A percentile compares a stretch with the other conserved stretches of the same genome.
Evolutionary conservation across 2,888 invertebrate genomes (phyloP).

Genomic region (Lasioglossum pauxillum): DNA sequence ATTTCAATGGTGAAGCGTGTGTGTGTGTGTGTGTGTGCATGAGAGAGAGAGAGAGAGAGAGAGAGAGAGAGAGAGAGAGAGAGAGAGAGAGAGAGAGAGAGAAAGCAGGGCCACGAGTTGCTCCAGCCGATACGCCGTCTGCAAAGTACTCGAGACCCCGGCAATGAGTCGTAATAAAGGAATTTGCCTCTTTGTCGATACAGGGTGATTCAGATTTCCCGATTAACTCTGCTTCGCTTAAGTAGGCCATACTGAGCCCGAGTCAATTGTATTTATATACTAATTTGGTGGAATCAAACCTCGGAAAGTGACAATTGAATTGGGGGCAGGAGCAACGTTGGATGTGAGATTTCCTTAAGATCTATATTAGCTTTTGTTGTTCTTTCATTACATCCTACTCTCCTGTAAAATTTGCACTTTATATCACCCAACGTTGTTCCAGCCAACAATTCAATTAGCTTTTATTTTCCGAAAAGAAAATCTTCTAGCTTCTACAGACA

Average conservation of each 20-base stretch:
- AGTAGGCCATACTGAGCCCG: neutral
- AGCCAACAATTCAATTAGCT: too few species aligned
- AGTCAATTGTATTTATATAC: neutral
- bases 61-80: neutral
- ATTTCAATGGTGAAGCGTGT: conserved; percentile 79
- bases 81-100: conserved; percentile 35
- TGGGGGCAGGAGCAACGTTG: too few species aligned
- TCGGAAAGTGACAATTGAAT: neutral
- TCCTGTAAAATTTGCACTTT: too few species aligned
- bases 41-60: conserved; percentile 31
- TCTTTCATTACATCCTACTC: too few species aligned
- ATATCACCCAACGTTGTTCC: too few species aligned
- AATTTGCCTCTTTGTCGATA: conserved; percentile 53
- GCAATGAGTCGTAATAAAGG: conserved; percentile 56
- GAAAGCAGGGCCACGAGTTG: conserved; percentile 63
- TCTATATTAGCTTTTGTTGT: too few species aligned
- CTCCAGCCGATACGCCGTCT: conserved; percentile 72
- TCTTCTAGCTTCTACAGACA: neutral
- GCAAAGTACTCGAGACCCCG: conserved; percentile 59
- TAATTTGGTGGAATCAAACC: neutral
- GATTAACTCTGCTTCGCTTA: neutral
- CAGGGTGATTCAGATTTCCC: neutral
- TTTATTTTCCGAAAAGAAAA: neutral
- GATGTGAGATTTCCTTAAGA: too few species aligned
- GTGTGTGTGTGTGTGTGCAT: too few species aligned